A percentile compares a stretch with the other conserved stretches of the same genome.
phyloP scores from a whole-genome alignment of 2,888 invertebrate genomes.

The Oxyscelio sp. region DNA sequence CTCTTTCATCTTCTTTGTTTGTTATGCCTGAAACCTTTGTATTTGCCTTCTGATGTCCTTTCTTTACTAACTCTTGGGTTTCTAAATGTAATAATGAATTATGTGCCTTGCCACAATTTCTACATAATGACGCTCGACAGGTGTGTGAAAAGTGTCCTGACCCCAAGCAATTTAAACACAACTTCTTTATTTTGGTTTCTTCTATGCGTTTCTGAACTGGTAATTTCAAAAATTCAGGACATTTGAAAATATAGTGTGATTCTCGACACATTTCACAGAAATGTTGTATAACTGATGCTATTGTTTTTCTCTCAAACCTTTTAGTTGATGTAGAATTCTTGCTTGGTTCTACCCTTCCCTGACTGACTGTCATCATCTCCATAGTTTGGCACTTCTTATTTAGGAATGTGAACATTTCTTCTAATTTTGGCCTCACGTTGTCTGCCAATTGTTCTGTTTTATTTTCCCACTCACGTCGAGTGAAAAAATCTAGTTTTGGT shows the following conservation, averaged over 20 bases:
- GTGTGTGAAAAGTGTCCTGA: no score
- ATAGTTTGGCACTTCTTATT: slow-evolving; percentile 3
- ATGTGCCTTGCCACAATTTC: no score
- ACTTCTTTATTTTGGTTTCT: no score
- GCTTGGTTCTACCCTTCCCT: background rate
- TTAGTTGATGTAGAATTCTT: slow-evolving; percentile 1
- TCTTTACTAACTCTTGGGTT: no score
- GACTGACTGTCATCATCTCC: slow-evolving; percentile 3
- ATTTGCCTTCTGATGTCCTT: no score
- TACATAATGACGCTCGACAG: no score
- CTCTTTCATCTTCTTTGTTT: background rate
- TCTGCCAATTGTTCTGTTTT: slow-evolving; percentile 1
- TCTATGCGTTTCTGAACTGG: background rate
- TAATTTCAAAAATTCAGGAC: slow-evolving; percentile 1
- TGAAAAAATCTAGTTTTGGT: slow-evolving; percentile 2
- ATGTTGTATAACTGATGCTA: slow-evolving; percentile 1
- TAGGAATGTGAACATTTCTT: slow-evolving; percentile 8
- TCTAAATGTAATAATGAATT: no score
- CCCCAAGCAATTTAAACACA: no score
- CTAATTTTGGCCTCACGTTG: background rate
- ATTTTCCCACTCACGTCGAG: slow-evolving; percentile 16
- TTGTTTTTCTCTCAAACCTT: slow-evolving; percentile 6
- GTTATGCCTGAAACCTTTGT: no score
- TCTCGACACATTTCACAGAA: background rate
- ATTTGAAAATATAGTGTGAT: slow-evolving; percentile 5